Base-by-base conservation (phyloP, 2,113 vertebrate genomes). In the Vidua macroura region DNA sequence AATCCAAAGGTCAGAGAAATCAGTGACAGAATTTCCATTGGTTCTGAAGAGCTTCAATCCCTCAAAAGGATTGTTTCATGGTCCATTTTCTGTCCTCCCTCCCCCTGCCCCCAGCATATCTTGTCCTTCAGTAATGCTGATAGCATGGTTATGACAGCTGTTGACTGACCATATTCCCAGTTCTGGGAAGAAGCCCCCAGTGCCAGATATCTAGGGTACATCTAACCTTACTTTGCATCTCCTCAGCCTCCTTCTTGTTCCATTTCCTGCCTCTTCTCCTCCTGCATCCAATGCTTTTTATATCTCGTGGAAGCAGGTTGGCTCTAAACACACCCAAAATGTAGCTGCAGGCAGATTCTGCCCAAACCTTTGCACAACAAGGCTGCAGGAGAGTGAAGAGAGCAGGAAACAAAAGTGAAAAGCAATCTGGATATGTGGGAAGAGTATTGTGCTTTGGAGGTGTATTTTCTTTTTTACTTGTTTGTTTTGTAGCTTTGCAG, bases 171-270 rank as follows among this genome's bases (percentile, higher is more conserved):
- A 41, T 72, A 72, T 76, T 87, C 44, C 37, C 30, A 58, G 25
- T 9, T 30, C 12, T 81, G 35, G 25, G 17, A 75, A 60, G 77
- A 78, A 53, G n/a, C 10, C 41, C 16, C 11, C 25, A 48, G 4
- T 0, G 0, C 37, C 20, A 35, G 11, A 4, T 70, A 8, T 17
- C 18, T 55, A 22, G 30, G 48, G 30, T 48, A 23, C 33, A 27
- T 74, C 30, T 67, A 43, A 59, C 43, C 24, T 70, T 74, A 25
- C 18, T 44, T 86, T 43, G 4, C 22, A 48, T 22, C 25, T 75
- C 25, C 24, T 77, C 80, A 83, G 37, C 8, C 20, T 67, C 56
- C 20, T 64, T 33, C 28, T 74, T 66, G 6, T 58, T 74, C 7
- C 9, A 7, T 27, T 55, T 79, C 48, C 63, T 70, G 33, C 63